phyloP scores from a whole-genome alignment of 2,113 vertebrate genomes.

The Apteryx owenii region DNA sequence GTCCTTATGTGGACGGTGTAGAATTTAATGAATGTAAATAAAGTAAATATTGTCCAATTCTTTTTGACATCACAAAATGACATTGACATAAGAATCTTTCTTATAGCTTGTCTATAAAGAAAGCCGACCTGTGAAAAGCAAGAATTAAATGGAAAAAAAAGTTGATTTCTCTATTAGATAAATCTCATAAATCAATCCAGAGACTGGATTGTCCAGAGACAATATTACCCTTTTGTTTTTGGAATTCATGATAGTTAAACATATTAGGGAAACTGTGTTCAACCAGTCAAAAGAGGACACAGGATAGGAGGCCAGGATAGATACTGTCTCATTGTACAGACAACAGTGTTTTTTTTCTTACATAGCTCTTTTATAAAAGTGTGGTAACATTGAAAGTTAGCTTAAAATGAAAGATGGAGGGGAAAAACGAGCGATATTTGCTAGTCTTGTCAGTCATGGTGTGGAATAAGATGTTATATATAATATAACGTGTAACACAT shows the following conservation, averaged over 20 bases:
- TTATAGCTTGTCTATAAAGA: neutral
- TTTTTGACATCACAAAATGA: neutral
- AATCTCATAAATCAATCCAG: neutral
- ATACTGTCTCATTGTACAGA: neutral
- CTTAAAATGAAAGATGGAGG: neutral
- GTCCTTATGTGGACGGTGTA: neutral
- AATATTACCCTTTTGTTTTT: neutral
- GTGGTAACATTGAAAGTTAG: neutral
- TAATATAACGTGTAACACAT: neutral
- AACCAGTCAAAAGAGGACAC: neutral
- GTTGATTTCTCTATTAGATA: neutral
- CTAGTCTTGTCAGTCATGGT: slow-evolving; percentile 39
- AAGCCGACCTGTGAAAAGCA: neutral
- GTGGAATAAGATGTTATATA: slow-evolving; percentile 31
- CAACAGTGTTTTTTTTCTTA: neutral
- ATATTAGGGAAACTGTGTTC: neutral
- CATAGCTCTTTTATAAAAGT: neutral
- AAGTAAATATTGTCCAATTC: neutral
- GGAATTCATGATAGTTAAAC: neutral
- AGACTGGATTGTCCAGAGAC: neutral
- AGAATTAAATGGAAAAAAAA: neutral
- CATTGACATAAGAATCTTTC: neutral
- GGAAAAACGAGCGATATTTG: neutral
- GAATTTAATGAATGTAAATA: neutral
- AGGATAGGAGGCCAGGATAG: neutral